Evolutionary conservation across 2,888 invertebrate species (phyloP), one percentile per base, ranked within the genome.

Genomic region (Eilema sororculum): DNA sequence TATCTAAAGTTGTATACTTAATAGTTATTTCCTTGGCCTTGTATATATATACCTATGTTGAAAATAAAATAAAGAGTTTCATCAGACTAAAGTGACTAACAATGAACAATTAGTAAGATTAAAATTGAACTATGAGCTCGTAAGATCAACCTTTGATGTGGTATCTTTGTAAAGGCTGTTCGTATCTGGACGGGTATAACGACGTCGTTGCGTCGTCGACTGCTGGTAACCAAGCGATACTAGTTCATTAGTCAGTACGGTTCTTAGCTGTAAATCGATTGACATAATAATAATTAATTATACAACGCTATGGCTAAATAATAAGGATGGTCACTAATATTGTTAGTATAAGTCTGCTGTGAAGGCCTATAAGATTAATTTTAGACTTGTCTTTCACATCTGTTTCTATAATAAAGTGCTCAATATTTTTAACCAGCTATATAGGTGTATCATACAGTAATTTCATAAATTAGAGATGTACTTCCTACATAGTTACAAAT

Each of bases 221-320:
- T 89, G 88, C 84, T 86, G 83, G 73, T 82, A 78, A 84, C 81
- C 86, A 85, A 84, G 79, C 81, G 84, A 87, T 86, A 86, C 84
- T 86, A 87, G 87, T 87, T 87, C 86, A 86, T 83, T 87, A 87
- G 82, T 81, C 78, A 77, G 75, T 83, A 80, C 62, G 69, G 65
- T 78, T 78, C 24, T 74, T 81, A 78, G 67, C 22, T 30, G 16
- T 77, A 75, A 81, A 74, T 60, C 61, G 56, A 74, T 76, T 58
- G 74, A 72, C 64, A 66, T 78, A 76, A 77, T 78, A 76, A 77
- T 74, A 72, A 71, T 73, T 70, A 73, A 76, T 61, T 1, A 64
- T 63, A 73, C 20, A 30, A 72, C 71, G 63, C 67, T 68, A 60
- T 37, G 46, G 74, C 65, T 74, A 68, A 77, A 71, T 78, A 76